Evolutionary conservation across 2,797 vertebrate genomes (phyloP).

Genomic region (Rhabdomys pumilio): DNA sequence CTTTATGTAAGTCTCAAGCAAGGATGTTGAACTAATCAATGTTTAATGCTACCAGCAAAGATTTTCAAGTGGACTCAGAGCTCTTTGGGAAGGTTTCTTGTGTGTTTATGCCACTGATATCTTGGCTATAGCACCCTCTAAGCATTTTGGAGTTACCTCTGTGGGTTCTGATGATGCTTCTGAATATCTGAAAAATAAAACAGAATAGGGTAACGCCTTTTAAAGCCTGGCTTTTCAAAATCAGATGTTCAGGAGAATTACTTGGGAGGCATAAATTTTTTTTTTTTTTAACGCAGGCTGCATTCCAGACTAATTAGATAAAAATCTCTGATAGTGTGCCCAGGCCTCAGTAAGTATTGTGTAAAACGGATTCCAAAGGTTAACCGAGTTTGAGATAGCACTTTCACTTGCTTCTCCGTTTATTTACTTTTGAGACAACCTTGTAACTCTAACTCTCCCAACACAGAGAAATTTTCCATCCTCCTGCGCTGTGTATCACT

Average conservation of each 20-base stretch:
- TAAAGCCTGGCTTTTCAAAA: not conserved
- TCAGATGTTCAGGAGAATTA: conserved; percentile 18
- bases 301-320: conserved; percentile 11
- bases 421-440: not conserved
- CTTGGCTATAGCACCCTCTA: not conserved
- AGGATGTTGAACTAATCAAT: conserved; percentile 30
- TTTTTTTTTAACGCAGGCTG: not conserved
- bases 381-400: conserved; percentile 11
- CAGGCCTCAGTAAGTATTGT: not conserved
- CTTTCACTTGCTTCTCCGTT: conserved; percentile 22
- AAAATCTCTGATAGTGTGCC: conserved; percentile 2
- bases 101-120: not conserved
- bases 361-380: conserved; percentile 28
- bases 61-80: conserved; percentile 28
- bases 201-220: not conserved
- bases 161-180: not conserved
- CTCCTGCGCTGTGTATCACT: not conserved
- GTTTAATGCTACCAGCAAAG: conserved; percentile 12
- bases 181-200: conserved; percentile 25
- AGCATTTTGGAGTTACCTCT: not conserved
- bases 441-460: not conserved
- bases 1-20: conserved; percentile 19
- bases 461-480: not conserved
- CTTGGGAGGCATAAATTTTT: too few relatives aligned
- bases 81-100: not conserved